phyloP scores from a whole-genome alignment of 30 jellyfish, hydroid and myxozoan genomes.

The Hydra vulgaris region DNA sequence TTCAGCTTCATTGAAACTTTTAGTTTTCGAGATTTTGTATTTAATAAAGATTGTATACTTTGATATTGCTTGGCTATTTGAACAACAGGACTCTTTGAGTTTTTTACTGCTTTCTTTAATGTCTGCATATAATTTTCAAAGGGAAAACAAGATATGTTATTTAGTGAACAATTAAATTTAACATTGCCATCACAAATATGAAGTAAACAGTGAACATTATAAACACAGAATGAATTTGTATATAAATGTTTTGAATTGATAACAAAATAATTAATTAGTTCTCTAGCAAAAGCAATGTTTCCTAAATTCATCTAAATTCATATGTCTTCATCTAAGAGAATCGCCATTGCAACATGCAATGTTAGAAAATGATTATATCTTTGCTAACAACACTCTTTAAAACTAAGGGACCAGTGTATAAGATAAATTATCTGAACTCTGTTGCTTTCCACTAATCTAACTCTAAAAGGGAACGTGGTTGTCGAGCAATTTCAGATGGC shows the following conservation, averaged over 20 bases:
- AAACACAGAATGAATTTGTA: not conserved
- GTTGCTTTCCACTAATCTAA: conserved; percentile 45
- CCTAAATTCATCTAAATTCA: conserved; percentile 14
- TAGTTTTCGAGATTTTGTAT: not conserved
- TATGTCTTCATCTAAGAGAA: conserved; percentile 26
- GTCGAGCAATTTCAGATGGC: conserved; percentile 40
- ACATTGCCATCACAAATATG: conserved; percentile 1
- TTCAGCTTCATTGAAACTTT: not conserved
- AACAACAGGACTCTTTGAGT: not conserved
- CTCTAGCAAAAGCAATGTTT: conserved; percentile 22
- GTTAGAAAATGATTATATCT: conserved; percentile 6
- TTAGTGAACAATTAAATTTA: conserved; percentile 16
- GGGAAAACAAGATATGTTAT: not conserved
- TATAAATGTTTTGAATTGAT: not conserved
- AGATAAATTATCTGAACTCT: not conserved
- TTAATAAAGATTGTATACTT: not conserved
- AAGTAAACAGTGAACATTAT: not conserved
- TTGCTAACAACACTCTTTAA: not conserved
- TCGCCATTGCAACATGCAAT: conserved; percentile 3
- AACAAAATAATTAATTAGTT: conserved; percentile 4
- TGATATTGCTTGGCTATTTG: conserved; percentile 1
- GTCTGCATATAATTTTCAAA: not conserved
- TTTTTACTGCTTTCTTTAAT: not conserved
- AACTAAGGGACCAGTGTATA: not conserved
- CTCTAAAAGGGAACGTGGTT: conserved; percentile 35